Conservation (phyloP, 1,140 invertebrate species). For the Pogonus chalceus region DNA sequence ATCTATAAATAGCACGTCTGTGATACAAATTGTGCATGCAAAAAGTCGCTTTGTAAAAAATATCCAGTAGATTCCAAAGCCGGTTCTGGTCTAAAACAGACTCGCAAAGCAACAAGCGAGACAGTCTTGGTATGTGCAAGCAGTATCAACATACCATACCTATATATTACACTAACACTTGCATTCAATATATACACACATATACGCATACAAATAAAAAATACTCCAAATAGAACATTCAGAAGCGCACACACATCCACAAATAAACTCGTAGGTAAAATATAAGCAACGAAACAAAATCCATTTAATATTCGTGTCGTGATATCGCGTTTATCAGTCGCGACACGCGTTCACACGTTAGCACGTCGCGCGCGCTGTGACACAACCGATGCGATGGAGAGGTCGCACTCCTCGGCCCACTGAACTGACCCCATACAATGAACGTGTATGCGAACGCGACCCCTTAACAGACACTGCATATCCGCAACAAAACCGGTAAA, state of each 20-base stretch:
- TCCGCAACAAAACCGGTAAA: neutral
- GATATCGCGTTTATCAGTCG: neutral
- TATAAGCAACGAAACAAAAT: neutral
- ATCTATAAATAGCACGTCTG: no score
- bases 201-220: neutral
- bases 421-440: conserved; percentile 6
- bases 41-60: no score
- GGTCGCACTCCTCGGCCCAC: neutral
- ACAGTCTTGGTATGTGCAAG: no score
- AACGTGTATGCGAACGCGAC: neutral
- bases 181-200: no score
- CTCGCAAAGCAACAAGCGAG: no score
- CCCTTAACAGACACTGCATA: neutral
- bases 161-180: no score
- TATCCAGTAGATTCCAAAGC: no score
- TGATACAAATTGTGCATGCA: no score
- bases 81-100: no score
- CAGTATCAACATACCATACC: no score
- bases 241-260: neutral
- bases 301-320: neutral
- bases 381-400: no score
- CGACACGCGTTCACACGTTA: neutral
- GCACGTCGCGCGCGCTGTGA: neutral
- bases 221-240: no score
- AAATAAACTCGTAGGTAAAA: neutral